These are phyloP conservation scores for Drosophila gunungcola DNA, from an alignment of 1,140 invertebrate species.

Conservation along the genomic window DNA sequence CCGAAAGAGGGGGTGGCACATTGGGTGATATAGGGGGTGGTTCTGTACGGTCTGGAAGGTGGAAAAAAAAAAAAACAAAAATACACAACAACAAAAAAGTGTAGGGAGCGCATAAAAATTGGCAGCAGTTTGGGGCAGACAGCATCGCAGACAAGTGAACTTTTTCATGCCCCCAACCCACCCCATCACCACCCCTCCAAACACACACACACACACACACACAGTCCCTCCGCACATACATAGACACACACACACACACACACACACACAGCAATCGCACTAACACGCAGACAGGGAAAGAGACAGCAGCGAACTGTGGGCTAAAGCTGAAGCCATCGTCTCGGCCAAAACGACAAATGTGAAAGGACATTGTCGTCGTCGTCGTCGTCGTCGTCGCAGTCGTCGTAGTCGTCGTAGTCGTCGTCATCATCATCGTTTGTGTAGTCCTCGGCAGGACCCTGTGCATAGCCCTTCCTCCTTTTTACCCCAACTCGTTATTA, in stretches of 20 bases:
- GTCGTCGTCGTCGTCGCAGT: conserved; percentile 21
- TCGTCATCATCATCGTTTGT: conserved; percentile 50
- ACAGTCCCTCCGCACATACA: conserved; percentile 11
- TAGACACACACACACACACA: conserved; percentile 10
- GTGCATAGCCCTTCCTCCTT: background rate
- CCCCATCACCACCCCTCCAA: conserved; percentile 1
- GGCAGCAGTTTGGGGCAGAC: conserved; percentile 81
- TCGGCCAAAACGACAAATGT: conserved; percentile 80
- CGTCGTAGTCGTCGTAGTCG: conserved; percentile 22
- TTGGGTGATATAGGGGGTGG: background rate
- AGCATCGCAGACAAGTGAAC: conserved; percentile 75
- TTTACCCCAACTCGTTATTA: conserved; percentile 49
- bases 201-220: conserved; percentile 23
- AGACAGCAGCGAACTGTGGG: conserved; percentile 27
- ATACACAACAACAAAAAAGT: background rate
- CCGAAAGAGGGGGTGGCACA: conserved; percentile 29
- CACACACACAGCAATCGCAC: conserved; percentile 14
- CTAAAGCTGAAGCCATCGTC: conserved; percentile 62
- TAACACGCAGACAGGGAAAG: conserved; percentile 15
- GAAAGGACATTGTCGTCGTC: conserved; percentile 70
- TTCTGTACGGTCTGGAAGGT: conserved; percentile 3
- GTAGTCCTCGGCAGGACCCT: conserved; percentile 45
- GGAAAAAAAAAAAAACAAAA: conserved; percentile 24
- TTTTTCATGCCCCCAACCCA: conserved; percentile 26
- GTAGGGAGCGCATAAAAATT: conserved; percentile 82